Evolutionary conservation across 2,888 invertebrate genomes (phyloP).

Genomic region (Drosophila eohydei): DNA sequence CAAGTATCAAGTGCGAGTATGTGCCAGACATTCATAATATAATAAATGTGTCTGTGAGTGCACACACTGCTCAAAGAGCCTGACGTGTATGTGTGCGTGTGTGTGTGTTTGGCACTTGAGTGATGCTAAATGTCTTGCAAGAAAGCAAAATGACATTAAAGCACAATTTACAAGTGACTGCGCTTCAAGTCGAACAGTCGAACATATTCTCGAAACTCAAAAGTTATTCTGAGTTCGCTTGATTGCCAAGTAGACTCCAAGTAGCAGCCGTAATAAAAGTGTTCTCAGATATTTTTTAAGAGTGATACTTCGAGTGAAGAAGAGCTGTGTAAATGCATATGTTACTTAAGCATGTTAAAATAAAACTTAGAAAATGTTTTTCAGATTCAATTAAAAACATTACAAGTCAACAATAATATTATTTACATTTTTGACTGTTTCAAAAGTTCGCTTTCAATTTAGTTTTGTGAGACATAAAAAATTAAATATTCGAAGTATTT

Average conservation of each 20-base stretch:
- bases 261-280: background rate
- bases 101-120: constrained; percentile 30
- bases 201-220: constrained; percentile 7
- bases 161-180: constrained; percentile 32
- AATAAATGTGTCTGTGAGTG: constrained; percentile 30
- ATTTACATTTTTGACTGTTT: too few species aligned
- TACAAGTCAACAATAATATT: too few species aligned
- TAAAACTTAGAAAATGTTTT: background rate
- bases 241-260: background rate
- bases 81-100: constrained; percentile 2
- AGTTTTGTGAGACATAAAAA: too few species aligned
- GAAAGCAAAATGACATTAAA: constrained; percentile 40
- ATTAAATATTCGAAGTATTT: too few species aligned
- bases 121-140: constrained; percentile 38
- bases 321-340: background rate
- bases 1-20: constrained; percentile 45
- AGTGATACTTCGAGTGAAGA: background rate
- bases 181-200: constrained; percentile 3
- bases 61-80: constrained; percentile 4
- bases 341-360: background rate
- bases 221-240: background rate
- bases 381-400: too few species aligned
- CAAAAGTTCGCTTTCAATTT: too few species aligned
- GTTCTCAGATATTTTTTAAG: background rate
- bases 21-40: constrained; percentile 53